Percentiles rank a stretch among this genome's conserved stretches.
Conservation (phyloP, 2,888 invertebrate genomes). For the Mimas tiliae region DNA sequence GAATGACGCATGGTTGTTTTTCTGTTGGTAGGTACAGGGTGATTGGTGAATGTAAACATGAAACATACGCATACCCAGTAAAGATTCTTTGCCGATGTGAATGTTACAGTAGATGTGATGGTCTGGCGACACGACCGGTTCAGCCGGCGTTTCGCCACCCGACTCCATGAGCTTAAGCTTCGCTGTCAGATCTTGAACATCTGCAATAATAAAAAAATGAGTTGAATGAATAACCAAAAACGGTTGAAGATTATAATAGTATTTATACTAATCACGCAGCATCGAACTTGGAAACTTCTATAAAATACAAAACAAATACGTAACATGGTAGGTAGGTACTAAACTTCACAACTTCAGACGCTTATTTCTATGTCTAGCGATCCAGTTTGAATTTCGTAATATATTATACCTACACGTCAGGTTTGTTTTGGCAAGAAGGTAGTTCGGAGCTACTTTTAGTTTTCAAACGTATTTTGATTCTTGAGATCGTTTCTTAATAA, state of each 20-base stretch:
- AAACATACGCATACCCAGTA: slow-evolving; percentile 71
- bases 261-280: neutral
- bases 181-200: slow-evolving; percentile 89
- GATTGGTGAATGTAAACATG: slow-evolving; percentile 1
- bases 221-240: neutral
- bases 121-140: slow-evolving; percentile 68
- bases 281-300: neutral
- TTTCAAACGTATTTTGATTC: neutral
- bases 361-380: neutral
- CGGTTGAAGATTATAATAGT: neutral
- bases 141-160: slow-evolving; percentile 65
- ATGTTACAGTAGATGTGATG: slow-evolving; percentile 81
- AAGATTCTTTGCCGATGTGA: slow-evolving; percentile 71
- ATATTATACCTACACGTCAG: too few relatives aligned
- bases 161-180: slow-evolving; percentile 87
- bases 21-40: neutral
- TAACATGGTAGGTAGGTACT: too few relatives aligned
- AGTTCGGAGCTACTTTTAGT: neutral
- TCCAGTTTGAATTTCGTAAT: slow-evolving; percentile 27
- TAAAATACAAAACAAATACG: too few relatives aligned
- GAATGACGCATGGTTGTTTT: slow-evolving; percentile 29
- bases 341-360: neutral
- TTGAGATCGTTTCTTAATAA: neutral
- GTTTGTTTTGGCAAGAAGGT: slow-evolving; percentile 20
- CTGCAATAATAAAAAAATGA: slow-evolving; percentile 72